phyloP scores from a whole-genome alignment of 2,888 invertebrate species.

The Athetis lepigone region DNA sequence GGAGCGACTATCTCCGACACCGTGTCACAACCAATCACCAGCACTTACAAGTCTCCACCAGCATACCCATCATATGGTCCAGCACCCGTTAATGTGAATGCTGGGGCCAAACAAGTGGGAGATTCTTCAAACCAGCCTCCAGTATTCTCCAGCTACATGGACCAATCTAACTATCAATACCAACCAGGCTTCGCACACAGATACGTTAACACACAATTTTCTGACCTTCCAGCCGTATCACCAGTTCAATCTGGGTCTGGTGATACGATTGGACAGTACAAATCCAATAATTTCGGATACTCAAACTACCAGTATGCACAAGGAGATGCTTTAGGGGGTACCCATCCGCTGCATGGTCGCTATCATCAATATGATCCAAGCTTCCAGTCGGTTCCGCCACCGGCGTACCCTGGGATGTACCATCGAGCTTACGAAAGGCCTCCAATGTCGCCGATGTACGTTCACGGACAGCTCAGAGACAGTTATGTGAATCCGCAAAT shows the following conservation, averaged over 20 bases:
- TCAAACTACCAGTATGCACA: conserved; percentile 35
- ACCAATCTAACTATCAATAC: conserved; percentile 33
- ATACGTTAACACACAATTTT: conserved; percentile 35
- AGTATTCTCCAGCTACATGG: conserved; percentile 22
- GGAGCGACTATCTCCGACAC: conserved; percentile 4
- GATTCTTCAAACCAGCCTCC: conserved; percentile 25
- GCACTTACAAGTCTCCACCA: conserved; percentile 36
- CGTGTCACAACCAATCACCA: conserved; percentile 9
- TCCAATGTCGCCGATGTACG: conserved; percentile 40
- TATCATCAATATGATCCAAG: conserved; percentile 43
- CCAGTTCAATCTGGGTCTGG: conserved; percentile 10
- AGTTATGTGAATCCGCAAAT: conserved; percentile 24
- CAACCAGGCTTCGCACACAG: conserved; percentile 33
- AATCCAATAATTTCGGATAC: conserved; percentile 32
- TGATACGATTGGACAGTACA: conserved; percentile 27
- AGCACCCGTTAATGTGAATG: conserved; percentile 23
- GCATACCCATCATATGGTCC: conserved; percentile 37
- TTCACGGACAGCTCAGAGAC: conserved; percentile 25
- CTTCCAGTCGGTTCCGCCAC: conserved; percentile 45
- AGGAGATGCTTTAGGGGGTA: conserved; percentile 21
- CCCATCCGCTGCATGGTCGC: conserved; percentile 22
- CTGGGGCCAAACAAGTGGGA: conserved; percentile 23
- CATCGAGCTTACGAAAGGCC: conserved; percentile 48
- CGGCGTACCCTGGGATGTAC: conserved; percentile 59
- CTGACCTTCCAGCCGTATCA: conserved; percentile 32